Evolutionary conservation across 2,797 vertebrate genomes (phyloP), one percentile per base, ranked within the genome.

Genomic region (Diceros bicornis): DNA sequence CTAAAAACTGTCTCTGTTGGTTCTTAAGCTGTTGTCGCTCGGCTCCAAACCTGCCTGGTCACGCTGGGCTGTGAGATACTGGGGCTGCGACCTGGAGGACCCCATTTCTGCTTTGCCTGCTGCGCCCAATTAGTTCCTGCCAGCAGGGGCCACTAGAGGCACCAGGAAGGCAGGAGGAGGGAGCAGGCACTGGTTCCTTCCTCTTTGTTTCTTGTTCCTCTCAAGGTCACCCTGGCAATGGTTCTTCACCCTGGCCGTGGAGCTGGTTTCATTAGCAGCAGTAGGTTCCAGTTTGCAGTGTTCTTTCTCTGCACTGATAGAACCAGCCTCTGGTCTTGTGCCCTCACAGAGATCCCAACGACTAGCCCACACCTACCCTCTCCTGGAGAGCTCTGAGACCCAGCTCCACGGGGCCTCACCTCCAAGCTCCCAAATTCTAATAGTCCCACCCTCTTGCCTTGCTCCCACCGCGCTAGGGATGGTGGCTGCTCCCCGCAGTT

Each of bases 91-190:
- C 47, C 23, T 37, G 0, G 0, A 12, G 21, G 27, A n/a, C 7
- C 12, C 9, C 1, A 0, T 6, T 18, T 72, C 68, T 29, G 14
- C 77, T 27, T 41, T 13, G n/a, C 9, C 2, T 1, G 1, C 9
- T 9, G 83, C 7, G 2, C 55, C n/a, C 52, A 3, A 77, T 32
- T 52, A 57, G 37, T 20, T 47, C 16, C 77, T 14, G 2, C 37
- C 75, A 47, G 81, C 6, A 84, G 74, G 41, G 52, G 72, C 11
- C 75, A 10, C 44, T 25, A 20, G 37, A 12, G 25, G 20, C 37
- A 20, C 25, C 1, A 0, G 20, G 50, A 57, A 64, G 44, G 23
- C 18, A n/a, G 62, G 69, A 57, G n/a, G 14, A 14, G 6, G 55
- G 37, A 44, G 20, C 1, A 7, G 18, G 10, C 25, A 6, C 47